A percentile compares a stretch with the other conserved stretches of the same genome.
Conservation (phyloP, 1,140 invertebrate genomes). For the Tetramorium parvispinum region DNA sequence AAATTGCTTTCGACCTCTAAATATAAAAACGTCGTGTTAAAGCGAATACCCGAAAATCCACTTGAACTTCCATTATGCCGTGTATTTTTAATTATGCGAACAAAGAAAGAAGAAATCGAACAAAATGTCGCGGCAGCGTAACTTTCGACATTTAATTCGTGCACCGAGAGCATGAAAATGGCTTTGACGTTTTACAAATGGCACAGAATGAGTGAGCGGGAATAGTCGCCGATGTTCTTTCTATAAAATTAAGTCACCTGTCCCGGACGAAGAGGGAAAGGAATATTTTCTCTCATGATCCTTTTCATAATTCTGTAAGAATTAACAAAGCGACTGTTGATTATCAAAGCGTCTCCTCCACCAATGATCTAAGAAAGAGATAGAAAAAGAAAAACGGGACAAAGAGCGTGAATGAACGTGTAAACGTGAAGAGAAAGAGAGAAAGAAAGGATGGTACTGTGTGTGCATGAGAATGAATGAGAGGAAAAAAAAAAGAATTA, state of each 20-base stretch:
- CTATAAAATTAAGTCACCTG: conserved; percentile 42
- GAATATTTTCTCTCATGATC: conserved; percentile 16
- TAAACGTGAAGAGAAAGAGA: neutral
- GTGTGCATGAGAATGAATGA: conserved; percentile 34
- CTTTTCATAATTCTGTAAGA: conserved; percentile 19
- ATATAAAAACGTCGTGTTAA: conserved; percentile 30
- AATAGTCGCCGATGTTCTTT: conserved; percentile 38
- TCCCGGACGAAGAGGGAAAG: neutral
- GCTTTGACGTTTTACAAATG: conserved; percentile 1
- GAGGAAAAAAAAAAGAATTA: conserved; percentile 31
- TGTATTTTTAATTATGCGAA: conserved; percentile 37
- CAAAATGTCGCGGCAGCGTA: conserved; percentile 1
- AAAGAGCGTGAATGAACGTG: conserved; percentile 6
- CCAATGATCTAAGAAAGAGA: conserved; percentile 11
- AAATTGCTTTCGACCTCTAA: neutral
- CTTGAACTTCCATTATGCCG: conserved; percentile 70
- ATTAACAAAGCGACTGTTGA: conserved; percentile 15
- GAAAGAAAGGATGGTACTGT: conserved; percentile 4
- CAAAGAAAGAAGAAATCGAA: conserved; percentile 18
- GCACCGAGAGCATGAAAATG: conserved; percentile 2
- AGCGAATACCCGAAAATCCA: conserved; percentile 55
- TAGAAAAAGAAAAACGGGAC: conserved; percentile 30
- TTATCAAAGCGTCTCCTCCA: conserved; percentile 22
- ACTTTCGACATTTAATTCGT: conserved; percentile 32
- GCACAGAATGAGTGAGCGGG: neutral